Evolutionary conservation across 1,140 invertebrate genomes (phyloP), one percentile per base, ranked within the genome.

Genomic region (Caenorhabditis briggsae): DNA sequence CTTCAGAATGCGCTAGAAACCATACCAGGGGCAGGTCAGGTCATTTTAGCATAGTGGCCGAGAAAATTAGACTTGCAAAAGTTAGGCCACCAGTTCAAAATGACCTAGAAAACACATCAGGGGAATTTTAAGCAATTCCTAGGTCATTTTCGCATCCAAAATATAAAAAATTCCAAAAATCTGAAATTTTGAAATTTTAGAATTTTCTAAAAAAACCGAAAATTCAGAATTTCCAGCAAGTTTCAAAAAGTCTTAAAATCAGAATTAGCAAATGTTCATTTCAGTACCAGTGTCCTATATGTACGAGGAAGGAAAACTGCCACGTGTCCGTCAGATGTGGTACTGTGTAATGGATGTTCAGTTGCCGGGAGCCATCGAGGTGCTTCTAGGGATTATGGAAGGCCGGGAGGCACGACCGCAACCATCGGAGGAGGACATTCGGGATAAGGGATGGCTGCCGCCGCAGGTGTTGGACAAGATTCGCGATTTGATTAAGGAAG

Each of bases 311-410:
- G 86, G 86, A 20, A 48, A 84, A 65, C 48, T 92, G 55, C 91
- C 91, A 8, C 61, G 88, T 20, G 58, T 90, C 46, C 88, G 91
- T 20, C 91, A 92, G 86, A 92, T 92, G 90, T 92, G 91, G 91
- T 92, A 92, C 84, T 89, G 82, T 56, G 83, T 92, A 2, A 92
- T 89, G 58, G 91, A 92, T 64, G 89, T 92, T n/a, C 83, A 88
- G 14, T 53, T 92, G 55, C 89, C 90, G 5, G 43, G 82, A 33
- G 91, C 89, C 12, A 84, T 90, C 33, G 90, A 91, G 25, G 74
- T 89, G 25, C 82, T 89, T 25, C 74, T 50, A 6, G 82, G 43
- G 5, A 82, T 89, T 64, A 86, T 86, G 43, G 85, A 58, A n/a
- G 18, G 18, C 0, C 56, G 6, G 14, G 56, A 82, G 3, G 43